Percentiles rank a stretch among this genome's conserved stretches.
These are phyloP conservation scores for Zonitis immaculata DNA, from an alignment of 2,888 invertebrate species.

Conservation along the genomic window DNA sequence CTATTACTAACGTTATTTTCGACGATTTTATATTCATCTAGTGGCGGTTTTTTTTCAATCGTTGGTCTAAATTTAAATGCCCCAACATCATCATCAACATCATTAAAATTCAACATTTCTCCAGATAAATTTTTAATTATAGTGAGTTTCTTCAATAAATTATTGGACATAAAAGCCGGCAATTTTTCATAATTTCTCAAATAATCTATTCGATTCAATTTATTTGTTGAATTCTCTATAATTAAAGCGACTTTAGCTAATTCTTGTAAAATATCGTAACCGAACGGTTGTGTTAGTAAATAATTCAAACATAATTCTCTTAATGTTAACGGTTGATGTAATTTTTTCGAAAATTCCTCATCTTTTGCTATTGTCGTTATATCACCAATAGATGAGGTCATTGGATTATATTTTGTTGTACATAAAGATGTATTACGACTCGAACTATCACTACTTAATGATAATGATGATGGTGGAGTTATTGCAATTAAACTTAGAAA, in stretches of 20 bases:
- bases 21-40: neutral
- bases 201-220: slow-evolving; percentile 19
- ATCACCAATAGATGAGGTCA: slow-evolving; percentile 57
- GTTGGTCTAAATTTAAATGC: slow-evolving; percentile 60
- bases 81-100: too few species aligned
- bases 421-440: slow-evolving; percentile 57
- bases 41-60: slow-evolving; percentile 26
- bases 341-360: slow-evolving; percentile 42
- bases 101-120: slow-evolving; percentile 64
- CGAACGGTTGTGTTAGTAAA: slow-evolving; percentile 64
- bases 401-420: slow-evolving; percentile 65
- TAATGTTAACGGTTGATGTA: slow-evolving; percentile 44
- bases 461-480: slow-evolving; percentile 30
- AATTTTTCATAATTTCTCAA: slow-evolving; percentile 1
- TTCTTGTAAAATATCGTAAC: slow-evolving; percentile 64
- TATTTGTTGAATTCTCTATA: slow-evolving; percentile 31
- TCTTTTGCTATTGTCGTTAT: slow-evolving; percentile 54
- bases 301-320: slow-evolving; percentile 62
- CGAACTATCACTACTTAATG: slow-evolving; percentile 49
- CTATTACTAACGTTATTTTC: slow-evolving; percentile 46
- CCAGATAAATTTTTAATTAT: slow-evolving; percentile 45
- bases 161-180: slow-evolving; percentile 20
- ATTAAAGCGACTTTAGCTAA: slow-evolving; percentile 60
- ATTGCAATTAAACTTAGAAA: slow-evolving; percentile 23
- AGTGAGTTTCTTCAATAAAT: slow-evolving; percentile 13